These are phyloP conservation scores for human (Homo sapiens) DNA, from an alignment of 2,113 vertebrate species.

Conservation along the genomic window DNA sequence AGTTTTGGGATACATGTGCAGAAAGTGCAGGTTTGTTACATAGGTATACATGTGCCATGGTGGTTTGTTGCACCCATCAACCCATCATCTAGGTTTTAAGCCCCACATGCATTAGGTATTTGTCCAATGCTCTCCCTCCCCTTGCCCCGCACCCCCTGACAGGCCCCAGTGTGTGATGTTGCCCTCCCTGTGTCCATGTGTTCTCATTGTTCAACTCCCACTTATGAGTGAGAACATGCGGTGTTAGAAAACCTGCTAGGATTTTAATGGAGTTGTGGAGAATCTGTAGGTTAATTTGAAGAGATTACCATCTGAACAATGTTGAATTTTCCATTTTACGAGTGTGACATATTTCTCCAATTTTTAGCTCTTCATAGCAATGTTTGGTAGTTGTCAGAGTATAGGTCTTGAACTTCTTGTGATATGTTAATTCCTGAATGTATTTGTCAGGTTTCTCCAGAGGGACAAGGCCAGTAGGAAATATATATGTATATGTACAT, in stretches of 20 bases:
- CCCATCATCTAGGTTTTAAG: too few relatives aligned
- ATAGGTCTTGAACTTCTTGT: not conserved
- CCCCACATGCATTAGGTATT: too few relatives aligned
- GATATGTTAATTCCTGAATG: not conserved
- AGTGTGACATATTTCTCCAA: not conserved
- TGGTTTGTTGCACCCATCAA: too few relatives aligned
- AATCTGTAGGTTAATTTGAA: not conserved
- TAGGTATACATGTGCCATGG: too few relatives aligned
- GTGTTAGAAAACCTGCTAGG: not conserved
- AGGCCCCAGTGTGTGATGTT: too few relatives aligned
- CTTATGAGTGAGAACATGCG: too few relatives aligned
- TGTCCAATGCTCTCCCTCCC: too few relatives aligned
- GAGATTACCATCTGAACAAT: not conserved
- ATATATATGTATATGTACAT: not conserved
- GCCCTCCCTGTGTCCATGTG: too few relatives aligned
- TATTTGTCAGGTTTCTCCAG: not conserved
- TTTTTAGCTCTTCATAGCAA: not conserved
- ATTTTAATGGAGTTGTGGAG: not conserved
- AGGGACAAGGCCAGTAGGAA: not conserved
- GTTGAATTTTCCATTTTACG: not conserved
- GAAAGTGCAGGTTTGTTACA: too few relatives aligned
- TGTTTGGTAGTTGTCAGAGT: not conserved
- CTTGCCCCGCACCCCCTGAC: too few relatives aligned
- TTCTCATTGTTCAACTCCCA: too few relatives aligned
- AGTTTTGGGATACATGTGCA: too few relatives aligned